Evolutionary conservation across 2,888 invertebrate species (phyloP), one percentile per base, ranked within the genome.

Genomic region (Nomada fabriciana): DNA sequence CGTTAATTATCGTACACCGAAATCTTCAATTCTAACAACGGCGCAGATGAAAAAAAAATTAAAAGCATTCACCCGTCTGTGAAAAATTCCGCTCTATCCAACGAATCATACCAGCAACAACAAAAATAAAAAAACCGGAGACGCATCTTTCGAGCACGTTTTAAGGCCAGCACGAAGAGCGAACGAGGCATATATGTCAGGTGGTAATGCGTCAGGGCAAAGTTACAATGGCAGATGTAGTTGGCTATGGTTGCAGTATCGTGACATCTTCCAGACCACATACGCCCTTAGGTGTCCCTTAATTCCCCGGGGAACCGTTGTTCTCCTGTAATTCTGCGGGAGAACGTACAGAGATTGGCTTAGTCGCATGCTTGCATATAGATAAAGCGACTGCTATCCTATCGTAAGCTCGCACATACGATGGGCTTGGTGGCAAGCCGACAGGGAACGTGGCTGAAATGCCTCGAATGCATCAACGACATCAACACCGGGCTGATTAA

Each of bases 281-380:
- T 80, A 88, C 73, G 79, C 81, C 79, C 86, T 83, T 88, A 88
- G 81, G 84, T 88, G 84, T 88, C 86, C 84, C 86, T 88, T 86
- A 87, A 87, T 88, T 86, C 87, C 81, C 86, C 20, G 76, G 79
- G 79, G 85, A 77, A 83, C 85, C 88, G 88, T 88, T 88, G 89
- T 89, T 86, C 82, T 82, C 78, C 87, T 88, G 90, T 90, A 90
- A 90, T 90, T 90, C 87, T 84, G 86, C 79, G 80, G 76, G 80
- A 76, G 87, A 80, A 83, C 86, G 79, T 85, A 82, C 86, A 83
- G 87, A 89, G 89, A 90, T 91, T 91, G 91, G 89, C 84, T 87
- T 88, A 88, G 87, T 86, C 85, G 86, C 86, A 88, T 90, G 89
- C 87, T 83, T 84, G 86, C 89, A 84, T 87, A 89, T 86, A 83